phyloP scores from a whole-genome alignment of 1,140 invertebrate species.

The Plutomurus gul region DNA sequence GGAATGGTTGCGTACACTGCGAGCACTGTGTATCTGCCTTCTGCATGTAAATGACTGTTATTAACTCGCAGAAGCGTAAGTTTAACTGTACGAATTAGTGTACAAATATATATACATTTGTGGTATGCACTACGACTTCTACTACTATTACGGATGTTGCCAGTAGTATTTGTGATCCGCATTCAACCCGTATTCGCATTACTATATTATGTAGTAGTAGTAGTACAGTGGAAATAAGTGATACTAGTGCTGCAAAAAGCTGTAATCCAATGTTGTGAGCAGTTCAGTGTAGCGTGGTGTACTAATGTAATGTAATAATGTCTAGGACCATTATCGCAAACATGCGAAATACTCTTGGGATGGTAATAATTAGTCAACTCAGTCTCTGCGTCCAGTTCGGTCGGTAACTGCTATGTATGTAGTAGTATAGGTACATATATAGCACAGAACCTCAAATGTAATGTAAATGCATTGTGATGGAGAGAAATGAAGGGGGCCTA shows the following conservation, averaged over 20 bases:
- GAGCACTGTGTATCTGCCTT: neutral
- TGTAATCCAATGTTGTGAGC: neutral
- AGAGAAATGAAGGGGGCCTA: too few species aligned
- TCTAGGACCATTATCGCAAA: slow-evolving; percentile 18
- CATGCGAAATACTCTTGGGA: slow-evolving; percentile 12
- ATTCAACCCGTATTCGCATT: neutral
- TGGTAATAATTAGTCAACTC: slow-evolving; percentile 5
- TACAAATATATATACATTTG: neutral
- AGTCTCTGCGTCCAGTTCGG: neutral
- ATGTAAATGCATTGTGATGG: too few species aligned
- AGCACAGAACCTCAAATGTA: too few species aligned
- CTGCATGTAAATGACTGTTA: neutral
- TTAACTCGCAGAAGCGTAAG: neutral
- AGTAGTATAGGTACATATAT: too few species aligned
- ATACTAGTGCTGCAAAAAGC: neutral
- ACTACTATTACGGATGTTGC: too few species aligned
- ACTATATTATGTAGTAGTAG: neutral
- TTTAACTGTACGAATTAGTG: neutral
- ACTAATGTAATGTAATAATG: slow-evolving; percentile 31
- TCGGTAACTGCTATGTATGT: too few species aligned
- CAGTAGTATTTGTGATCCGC: neutral
- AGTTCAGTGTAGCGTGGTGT: too few species aligned
- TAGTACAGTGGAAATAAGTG: neutral
- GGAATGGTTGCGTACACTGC: too few species aligned
- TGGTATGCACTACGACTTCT: too few species aligned